Evolutionary conservation across 2,113 vertebrate genomes (phyloP), one percentile per base, ranked within the genome.

Genomic region (Oncorhynchus masou): DNA sequence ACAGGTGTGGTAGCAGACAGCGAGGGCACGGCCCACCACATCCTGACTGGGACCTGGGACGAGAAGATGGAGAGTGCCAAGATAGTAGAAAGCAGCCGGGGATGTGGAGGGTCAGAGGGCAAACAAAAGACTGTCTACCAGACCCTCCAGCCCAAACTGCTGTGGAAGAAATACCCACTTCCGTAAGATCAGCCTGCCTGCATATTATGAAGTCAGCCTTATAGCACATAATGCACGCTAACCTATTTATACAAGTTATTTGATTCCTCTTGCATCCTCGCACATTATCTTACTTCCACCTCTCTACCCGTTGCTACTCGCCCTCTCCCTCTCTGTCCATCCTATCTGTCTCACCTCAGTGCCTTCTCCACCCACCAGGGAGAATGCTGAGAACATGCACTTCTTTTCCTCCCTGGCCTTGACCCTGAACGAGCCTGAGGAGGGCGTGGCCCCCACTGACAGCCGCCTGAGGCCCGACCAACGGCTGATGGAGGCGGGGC

Each of bases 351-450:
- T 19, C 48, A 49, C 29, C 12, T 62, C 4, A 3, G 2, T 65
- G 8, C 12, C 31, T 48, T 27, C 69, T 60, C 74, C 5, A 4
- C 31, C 60, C 57, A 59, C 0, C 88, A 98, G 97, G 87, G 96
- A 96, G 3, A 98, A 99, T 0, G 94, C 97, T 0, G 97, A 98
- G 89, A 97, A 97, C 93, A 99, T 99, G 97, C 95, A 99, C 79
- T 96, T 92, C 87, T 99, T 99, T 92, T 98, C 97, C 0, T 91
- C 95, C 79, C 92, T 99, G 90, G 97, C 97, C 1, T 88, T 99
- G 81, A 97, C 96, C n/a, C 91, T 99, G 73, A 99, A 99, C 0
- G 97, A 98, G 86, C 87, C 82, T 0, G 97, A 97, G 79, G 95
- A 96, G 0, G 91, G 91, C 0, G 87, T 94, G 8, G 95, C 96